Evolutionary conservation across 2,888 invertebrate species (phyloP).

Genomic region (Hirtodrosophila cameraria): DNA sequence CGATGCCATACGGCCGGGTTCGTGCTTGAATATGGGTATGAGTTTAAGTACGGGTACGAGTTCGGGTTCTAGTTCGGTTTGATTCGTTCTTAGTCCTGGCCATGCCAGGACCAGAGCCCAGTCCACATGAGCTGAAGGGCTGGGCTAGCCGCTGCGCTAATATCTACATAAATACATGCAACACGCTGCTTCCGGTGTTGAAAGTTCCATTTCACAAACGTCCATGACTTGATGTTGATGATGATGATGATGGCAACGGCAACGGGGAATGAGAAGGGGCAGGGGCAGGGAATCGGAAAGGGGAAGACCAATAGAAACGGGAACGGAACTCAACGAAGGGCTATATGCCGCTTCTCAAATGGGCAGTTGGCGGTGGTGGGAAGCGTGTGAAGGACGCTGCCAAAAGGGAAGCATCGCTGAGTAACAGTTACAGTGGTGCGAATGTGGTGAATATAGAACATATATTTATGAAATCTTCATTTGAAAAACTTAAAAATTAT

Average conservation of each 20-base stretch:
- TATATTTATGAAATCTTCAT: neutral
- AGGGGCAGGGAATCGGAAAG: too few relatives aligned
- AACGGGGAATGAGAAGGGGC: constrained; percentile 9
- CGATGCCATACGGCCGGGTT: constrained; percentile 4
- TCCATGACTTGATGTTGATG: constrained; percentile 70
- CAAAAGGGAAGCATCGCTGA: constrained; percentile 9
- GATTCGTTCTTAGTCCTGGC: constrained; percentile 37
- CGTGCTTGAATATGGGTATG: neutral
- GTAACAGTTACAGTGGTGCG: constrained; percentile 31
- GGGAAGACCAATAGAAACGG: too few relatives aligned
- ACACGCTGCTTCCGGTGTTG: constrained; percentile 80
- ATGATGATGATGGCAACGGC: constrained; percentile 46
- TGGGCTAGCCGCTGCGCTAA: constrained; percentile 62
- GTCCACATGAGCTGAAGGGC: constrained; percentile 26
- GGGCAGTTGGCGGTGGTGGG: constrained; percentile 9
- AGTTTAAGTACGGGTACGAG: neutral
- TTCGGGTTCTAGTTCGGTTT: constrained; percentile 19
- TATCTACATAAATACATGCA: constrained; percentile 80
- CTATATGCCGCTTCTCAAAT: neutral
- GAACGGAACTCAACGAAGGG: neutral
- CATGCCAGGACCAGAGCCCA: constrained; percentile 18
- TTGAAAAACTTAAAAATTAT: too few relatives aligned
- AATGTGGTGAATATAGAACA: neutral
- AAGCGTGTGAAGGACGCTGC: constrained; percentile 44
- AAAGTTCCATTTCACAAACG: constrained; percentile 74